A percentile compares a stretch with the other conserved stretches of the same genome.
Evolutionary conservation across 2,797 vertebrate genomes (phyloP).

Genomic region (Sebastes jordani): DNA sequence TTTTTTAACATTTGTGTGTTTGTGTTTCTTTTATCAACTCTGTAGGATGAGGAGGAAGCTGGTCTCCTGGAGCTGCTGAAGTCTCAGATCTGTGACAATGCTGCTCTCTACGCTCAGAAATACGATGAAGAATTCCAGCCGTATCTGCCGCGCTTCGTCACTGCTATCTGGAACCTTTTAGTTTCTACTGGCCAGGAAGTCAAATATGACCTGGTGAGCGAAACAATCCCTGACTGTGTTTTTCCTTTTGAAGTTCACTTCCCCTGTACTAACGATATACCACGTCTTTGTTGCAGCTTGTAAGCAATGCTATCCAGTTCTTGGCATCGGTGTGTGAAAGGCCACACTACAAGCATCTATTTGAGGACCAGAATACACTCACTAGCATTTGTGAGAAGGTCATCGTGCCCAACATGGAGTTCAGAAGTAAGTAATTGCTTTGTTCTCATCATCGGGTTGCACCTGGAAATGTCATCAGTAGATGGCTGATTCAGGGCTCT

Average conservation of each 20-base stretch:
- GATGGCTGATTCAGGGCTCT: neutral
- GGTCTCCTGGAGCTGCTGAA: conserved; percentile 96
- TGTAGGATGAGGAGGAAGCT: conserved; percentile 98
- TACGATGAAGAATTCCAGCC: conserved; percentile 98
- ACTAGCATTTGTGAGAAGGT: conserved; percentile 99
- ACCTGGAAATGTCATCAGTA: neutral
- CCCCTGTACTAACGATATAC: neutral
- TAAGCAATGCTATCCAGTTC: conserved; percentile 99
- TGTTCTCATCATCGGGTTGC: neutral
- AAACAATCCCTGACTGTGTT: neutral
- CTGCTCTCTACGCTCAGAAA: conserved; percentile 97
- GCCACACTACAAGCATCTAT: conserved; percentile 97
- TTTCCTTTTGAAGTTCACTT: neutral
- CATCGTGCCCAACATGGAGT: conserved; percentile 99
- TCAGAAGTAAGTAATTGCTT: conserved; percentile 89
- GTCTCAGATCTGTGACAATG: conserved; percentile 99
- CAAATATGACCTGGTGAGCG: conserved; percentile 97
- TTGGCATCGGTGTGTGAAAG: conserved; percentile 98
- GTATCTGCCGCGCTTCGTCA: conserved; percentile 96
- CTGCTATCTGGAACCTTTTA: conserved; percentile 97
- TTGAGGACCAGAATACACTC: conserved; percentile 96
- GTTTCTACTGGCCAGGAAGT: conserved; percentile 98
- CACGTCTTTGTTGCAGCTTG: conserved; percentile 83
- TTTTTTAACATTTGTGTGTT: neutral
- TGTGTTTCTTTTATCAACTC: neutral